Percentiles rank a stretch among this genome's conserved stretches.
Evolutionary conservation across 2,888 invertebrate species (phyloP).

Genomic region (Mimachlamys varia): DNA sequence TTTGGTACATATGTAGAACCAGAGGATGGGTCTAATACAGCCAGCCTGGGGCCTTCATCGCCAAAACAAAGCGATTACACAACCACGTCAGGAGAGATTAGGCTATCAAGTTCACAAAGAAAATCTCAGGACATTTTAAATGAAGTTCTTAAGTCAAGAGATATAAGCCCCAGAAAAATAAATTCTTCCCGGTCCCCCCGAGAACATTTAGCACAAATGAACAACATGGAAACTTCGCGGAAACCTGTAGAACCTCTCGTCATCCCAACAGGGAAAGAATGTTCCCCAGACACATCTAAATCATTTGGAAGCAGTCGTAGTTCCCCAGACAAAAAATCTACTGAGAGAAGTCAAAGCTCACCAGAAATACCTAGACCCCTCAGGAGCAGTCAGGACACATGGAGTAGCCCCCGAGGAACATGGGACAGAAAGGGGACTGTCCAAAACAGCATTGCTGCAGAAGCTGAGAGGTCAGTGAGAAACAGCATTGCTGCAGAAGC

Average conservation of each 20-base stretch:
- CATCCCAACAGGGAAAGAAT: not conserved
- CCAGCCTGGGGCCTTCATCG: not conserved
- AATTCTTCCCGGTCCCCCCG: not conserved
- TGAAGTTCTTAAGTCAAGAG: slow-evolving; percentile 3
- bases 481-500: too few species aligned
- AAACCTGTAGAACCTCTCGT: not conserved
- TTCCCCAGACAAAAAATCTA: not conserved
- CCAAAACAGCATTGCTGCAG: not conserved
- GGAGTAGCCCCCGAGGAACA: not conserved
- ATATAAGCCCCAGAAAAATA: slow-evolving; percentile 1
- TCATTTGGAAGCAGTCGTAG: not conserved
- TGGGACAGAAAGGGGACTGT: not conserved
- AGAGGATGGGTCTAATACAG: slow-evolving; percentile 16
- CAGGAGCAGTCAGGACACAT: not conserved
- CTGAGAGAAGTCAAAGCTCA: not conserved
- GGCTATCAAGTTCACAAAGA: not conserved
- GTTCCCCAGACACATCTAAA: not conserved
- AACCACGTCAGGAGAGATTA: not conserved
- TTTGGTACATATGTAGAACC: slow-evolving; percentile 38
- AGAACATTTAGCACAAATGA: slow-evolving; percentile 26
- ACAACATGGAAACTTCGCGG: not conserved
- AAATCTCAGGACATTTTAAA: slow-evolving; percentile 17
- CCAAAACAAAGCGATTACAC: not conserved
- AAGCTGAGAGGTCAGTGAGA: not conserved
- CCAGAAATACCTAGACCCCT: not conserved